A percentile compares a stretch with the other conserved stretches of the same genome.
Conservation (phyloP, 2,113 vertebrate species). For the Tiliqua scincoides region DNA sequence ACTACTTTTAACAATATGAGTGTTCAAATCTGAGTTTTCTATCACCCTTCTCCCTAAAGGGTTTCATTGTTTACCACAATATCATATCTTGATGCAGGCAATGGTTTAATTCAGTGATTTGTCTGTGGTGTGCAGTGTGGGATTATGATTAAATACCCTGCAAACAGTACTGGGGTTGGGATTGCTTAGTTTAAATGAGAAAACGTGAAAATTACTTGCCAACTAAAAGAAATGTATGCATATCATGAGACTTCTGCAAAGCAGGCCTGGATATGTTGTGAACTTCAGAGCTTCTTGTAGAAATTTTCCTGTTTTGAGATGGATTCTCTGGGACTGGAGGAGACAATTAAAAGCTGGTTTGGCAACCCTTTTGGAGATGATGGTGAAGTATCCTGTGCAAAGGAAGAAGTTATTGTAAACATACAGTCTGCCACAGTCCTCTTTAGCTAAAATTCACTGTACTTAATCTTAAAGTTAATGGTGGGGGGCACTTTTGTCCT, state of each 20-base stretch:
- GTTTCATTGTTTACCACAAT: not conserved
- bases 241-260: not conserved
- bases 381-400: not conserved
- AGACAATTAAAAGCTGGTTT: slow-evolving; percentile 21
- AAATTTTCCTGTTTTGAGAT: slow-evolving; percentile 1
- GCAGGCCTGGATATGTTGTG: not conserved
- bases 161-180: not conserved
- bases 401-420: not conserved
- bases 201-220: no score
- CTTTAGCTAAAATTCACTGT: not conserved
- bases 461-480: not conserved
- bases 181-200: not conserved
- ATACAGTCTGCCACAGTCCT: not conserved
- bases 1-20: not conserved
- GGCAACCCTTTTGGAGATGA: not conserved
- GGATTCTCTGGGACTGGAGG: not conserved
- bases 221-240: not conserved
- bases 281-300: not conserved
- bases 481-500: not conserved
- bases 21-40: not conserved
- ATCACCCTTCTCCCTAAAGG: not conserved
- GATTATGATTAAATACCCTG: not conserved
- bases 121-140: not conserved
- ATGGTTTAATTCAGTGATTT: not conserved
- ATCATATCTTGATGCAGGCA: not conserved